These are phyloP conservation scores for Eilema caniola DNA, from an alignment of 2,888 invertebrate genomes.

Conservation along the genomic window DNA sequence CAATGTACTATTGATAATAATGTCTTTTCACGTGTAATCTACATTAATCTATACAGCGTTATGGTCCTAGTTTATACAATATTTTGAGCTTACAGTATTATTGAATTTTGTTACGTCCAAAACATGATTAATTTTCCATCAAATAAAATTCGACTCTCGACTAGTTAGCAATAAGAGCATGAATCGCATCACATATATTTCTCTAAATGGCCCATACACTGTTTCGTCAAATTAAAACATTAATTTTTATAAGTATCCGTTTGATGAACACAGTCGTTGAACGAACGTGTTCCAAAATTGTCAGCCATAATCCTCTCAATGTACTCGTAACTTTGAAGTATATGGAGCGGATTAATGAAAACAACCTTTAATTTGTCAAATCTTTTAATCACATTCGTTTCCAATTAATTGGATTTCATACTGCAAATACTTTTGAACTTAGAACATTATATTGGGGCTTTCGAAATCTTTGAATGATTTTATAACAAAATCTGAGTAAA, in stretches of 20 bases:
- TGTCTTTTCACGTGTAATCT: slow-evolving; percentile 27
- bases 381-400: not conserved
- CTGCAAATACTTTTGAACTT: not conserved
- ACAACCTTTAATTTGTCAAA: not conserved
- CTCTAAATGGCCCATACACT: slow-evolving; percentile 16
- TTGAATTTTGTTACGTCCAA: slow-evolving; percentile 37
- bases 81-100: slow-evolving; percentile 46
- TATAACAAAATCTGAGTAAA: not conserved
- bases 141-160: slow-evolving; percentile 1
- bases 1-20: not conserved
- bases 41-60: slow-evolving; percentile 45
- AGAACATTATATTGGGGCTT: not conserved
- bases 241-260: slow-evolving; percentile 40
- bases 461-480: no score
- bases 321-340: slow-evolving; percentile 19
- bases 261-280: slow-evolving; percentile 29
- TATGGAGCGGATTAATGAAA: slow-evolving; percentile 19
- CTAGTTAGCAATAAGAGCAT: slow-evolving; percentile 22
- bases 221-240: slow-evolving; percentile 43
- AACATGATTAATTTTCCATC: slow-evolving; percentile 19
- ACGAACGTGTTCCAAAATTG: slow-evolving; percentile 33
- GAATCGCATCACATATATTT: slow-evolving; percentile 8
- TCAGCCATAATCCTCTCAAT: slow-evolving; percentile 21
- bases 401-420: not conserved
- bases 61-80: slow-evolving; percentile 55